Evolutionary conservation across 2,797 vertebrate genomes (phyloP), one percentile per base, ranked within the genome.

Genomic region (Orientallactaga sibirica): DNA sequence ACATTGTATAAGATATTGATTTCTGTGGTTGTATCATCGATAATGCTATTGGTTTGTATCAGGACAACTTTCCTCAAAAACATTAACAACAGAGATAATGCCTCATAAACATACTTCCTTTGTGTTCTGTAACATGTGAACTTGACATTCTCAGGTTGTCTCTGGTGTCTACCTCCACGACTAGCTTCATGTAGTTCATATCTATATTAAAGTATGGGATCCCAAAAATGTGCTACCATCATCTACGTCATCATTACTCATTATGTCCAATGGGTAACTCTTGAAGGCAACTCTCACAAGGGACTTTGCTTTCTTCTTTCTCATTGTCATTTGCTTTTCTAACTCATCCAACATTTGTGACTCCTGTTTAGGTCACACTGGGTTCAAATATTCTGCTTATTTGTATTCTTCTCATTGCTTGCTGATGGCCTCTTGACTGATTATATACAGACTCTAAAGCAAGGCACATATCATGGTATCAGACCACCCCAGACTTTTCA

Each of bases 401-500:
- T 98, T 98, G 85, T 98, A 98, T n/a, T 98, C 98, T 88, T 97
- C 94, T 89, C 98, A 98, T 97, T 99, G 98, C 90, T 97, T 98
- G 82, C 98, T 97, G 81, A 98, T 94, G 27, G 98, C 94, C 7
- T 97, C 95, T 33, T 99, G 98, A 96, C 98, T 97, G 48, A 99
- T 96, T 79, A 98, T 98, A 96, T 98, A 98, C 92, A 98, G 92
- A 89, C 97, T 97, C 76, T 90, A 78, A 0, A 12, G 55, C 77
- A 96, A 48, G 27, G 94, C 16, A 61, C 68, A 86, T 93, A 95
- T 88, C 67, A 96, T 73, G 61, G 37, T 14, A 74, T 89, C 64
- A 80, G 3, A 62, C 19, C 11, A 66, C 43, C 25, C 27, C 55
- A 29, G 71, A 70, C 7, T 84, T 27, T 22, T 91, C 76, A 83